Conservation (phyloP, 2,113 vertebrate species). For the Cygnus buccinator region DNA sequence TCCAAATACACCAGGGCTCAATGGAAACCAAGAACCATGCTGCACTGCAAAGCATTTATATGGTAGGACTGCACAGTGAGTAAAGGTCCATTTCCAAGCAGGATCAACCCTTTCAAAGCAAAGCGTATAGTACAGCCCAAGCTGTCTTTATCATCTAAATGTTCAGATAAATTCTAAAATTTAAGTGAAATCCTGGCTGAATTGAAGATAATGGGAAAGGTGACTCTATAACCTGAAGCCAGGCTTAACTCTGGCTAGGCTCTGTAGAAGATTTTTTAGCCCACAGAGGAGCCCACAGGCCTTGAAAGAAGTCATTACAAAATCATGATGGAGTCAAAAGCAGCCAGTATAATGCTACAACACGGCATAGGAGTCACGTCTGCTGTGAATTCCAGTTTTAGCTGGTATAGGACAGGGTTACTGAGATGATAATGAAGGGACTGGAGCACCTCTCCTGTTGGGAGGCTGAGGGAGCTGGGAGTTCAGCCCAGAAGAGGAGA, state of each 20-base stretch:
- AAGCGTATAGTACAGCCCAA: neutral
- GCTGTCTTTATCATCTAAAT: neutral
- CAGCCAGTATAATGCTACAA: rapidly evolving
- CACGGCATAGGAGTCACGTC: too few species aligned
- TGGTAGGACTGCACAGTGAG: neutral
- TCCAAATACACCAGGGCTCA: neutral
- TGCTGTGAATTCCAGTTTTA: neutral
- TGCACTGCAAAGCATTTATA: neutral
- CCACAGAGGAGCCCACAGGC: neutral
- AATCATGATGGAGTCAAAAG: neutral
- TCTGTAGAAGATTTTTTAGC: neutral
- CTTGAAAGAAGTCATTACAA: neutral
- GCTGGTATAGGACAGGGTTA: neutral
- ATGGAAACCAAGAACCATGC: neutral
- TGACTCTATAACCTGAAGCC: neutral
- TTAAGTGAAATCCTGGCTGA: neutral
- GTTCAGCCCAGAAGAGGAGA: too few species aligned
- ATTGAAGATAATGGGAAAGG: neutral
- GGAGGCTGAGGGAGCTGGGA: neutral
- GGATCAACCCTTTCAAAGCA: neutral
- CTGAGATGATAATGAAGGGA: neutral
- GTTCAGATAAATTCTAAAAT: neutral
- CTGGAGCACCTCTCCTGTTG: neutral
- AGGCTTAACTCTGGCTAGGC: neutral
- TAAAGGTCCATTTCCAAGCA: neutral